These are phyloP conservation scores for Squalus acanthias DNA, from an alignment of 2,797 vertebrate species.

Conservation along the genomic window DNA sequence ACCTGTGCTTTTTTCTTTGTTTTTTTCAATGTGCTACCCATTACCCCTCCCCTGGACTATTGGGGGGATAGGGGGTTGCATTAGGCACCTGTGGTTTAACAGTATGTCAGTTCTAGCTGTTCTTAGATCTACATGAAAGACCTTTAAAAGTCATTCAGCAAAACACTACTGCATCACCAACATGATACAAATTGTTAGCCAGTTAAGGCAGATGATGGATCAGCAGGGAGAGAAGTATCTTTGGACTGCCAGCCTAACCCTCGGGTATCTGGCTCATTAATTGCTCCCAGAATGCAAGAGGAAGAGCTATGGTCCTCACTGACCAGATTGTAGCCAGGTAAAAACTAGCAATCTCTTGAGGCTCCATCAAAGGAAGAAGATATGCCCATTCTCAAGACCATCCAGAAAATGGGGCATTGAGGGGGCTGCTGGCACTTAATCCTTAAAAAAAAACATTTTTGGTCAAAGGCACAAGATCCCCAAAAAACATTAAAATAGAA, in stretches of 20 bases:
- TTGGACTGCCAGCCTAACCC: not conserved
- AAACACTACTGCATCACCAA: not conserved
- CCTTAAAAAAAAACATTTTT: not conserved
- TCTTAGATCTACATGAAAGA: not conserved
- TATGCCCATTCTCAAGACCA: not conserved
- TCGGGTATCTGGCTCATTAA: not conserved
- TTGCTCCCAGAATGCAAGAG: not conserved
- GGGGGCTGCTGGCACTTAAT: too few species aligned
- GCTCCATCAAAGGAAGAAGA: not conserved
- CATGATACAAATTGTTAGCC: not conserved
- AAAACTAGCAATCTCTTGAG: not conserved
- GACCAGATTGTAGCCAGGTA: not conserved
- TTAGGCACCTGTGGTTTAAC: not conserved
- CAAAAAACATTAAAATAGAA: not conserved
- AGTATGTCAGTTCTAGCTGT: not conserved
- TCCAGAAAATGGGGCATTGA: not conserved
- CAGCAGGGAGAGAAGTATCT: not conserved
- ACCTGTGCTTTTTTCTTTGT: not conserved
- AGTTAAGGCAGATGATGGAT: not conserved
- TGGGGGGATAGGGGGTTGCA: not conserved
- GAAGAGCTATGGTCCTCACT: not conserved
- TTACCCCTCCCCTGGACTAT: not conserved
- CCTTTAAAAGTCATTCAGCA: not conserved
- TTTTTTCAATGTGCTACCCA: not conserved
- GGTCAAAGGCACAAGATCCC: not conserved